Evolutionary conservation across 2,888 invertebrate species (phyloP).

Genomic region (Amiota minor): DNA sequence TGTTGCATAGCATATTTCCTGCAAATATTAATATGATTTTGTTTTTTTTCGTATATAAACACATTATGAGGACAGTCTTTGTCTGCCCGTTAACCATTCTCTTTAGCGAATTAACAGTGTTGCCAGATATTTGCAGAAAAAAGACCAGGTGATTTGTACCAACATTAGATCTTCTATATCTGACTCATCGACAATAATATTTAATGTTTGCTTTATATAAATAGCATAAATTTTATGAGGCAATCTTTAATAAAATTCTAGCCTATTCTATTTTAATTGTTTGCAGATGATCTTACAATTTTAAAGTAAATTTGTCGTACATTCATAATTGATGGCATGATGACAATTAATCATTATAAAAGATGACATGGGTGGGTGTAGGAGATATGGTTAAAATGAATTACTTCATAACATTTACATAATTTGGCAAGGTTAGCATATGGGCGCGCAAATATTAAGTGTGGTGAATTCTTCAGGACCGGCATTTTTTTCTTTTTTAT

Average conservation of each 20-base stretch:
- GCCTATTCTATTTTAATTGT: background rate
- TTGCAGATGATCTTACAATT: background rate
- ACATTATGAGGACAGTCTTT: constrained; percentile 56
- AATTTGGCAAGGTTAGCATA: constrained; percentile 49
- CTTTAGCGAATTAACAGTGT: background rate
- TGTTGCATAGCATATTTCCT: background rate
- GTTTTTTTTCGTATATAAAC: background rate
- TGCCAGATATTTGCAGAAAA: constrained; percentile 8
- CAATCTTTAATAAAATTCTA: background rate
- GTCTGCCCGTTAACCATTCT: constrained; percentile 17
- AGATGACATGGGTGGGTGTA: too few relatives aligned
- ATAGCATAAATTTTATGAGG: background rate
- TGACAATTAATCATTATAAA: too few relatives aligned
- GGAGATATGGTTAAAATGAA: too few relatives aligned
- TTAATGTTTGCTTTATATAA: background rate
- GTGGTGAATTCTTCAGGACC: constrained; percentile 52
- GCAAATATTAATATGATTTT: background rate
- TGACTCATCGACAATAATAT: constrained; percentile 31
- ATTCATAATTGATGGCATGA: too few relatives aligned
- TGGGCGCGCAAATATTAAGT: constrained; percentile 56
- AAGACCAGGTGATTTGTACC: too few relatives aligned
- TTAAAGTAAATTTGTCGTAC: background rate
- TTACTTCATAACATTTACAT: constrained; percentile 9
- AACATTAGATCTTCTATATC: too few relatives aligned
- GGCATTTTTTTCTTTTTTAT: constrained; percentile 54